A percentile compares a stretch with the other conserved stretches of the same genome.
These are phyloP conservation scores for Psittacus erithacus DNA, from an alignment of 2,113 vertebrate genomes.

Conservation along the genomic window DNA sequence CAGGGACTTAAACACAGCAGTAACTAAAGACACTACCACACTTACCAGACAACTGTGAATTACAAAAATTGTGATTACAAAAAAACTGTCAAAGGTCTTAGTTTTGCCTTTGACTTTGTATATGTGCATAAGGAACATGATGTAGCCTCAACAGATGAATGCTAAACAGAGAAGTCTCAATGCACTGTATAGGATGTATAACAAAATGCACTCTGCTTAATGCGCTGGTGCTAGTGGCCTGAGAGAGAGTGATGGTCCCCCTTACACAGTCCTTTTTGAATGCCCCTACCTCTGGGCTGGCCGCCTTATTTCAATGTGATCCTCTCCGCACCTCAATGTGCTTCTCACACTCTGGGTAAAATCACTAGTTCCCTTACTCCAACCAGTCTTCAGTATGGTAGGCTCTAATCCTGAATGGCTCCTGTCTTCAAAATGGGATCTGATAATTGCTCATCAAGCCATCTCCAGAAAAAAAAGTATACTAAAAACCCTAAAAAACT, in stretches of 20 bases:
- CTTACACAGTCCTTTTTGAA: not conserved
- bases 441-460: not conserved
- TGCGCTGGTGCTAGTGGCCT: not conserved
- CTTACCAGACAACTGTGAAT: not conserved
- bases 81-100: not conserved
- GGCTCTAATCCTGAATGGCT: not conserved
- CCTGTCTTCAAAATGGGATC: not conserved
- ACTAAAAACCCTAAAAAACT: not conserved
- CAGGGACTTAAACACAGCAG: not conserved
- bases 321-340: not conserved
- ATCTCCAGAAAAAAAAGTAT: not conserved
- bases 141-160: rapidly evolving
- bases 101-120: not conserved
- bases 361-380: not conserved
- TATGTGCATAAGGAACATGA: not conserved
- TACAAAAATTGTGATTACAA: not conserved
- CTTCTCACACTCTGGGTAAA: not conserved
- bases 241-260: not conserved
- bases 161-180: not conserved
- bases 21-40: not conserved
- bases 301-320: not conserved
- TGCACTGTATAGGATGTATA: not conserved
- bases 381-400: not conserved
- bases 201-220: not conserved
- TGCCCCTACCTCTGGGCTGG: not conserved